These are phyloP conservation scores for Lates calcarifer DNA, from an alignment of 2,113 vertebrate species.

Conservation along the genomic window DNA sequence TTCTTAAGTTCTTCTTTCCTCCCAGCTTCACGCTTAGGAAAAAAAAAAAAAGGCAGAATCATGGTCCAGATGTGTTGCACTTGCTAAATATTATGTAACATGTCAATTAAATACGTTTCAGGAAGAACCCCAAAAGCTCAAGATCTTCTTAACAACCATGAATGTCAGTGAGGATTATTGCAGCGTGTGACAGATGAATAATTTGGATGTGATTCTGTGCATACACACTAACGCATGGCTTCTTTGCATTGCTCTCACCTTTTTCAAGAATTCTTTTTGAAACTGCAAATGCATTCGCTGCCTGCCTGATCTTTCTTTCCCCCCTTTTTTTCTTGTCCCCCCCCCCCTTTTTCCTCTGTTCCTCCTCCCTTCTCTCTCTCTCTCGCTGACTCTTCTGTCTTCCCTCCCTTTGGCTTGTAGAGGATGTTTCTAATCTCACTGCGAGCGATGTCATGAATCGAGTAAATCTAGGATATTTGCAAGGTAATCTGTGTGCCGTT, in stretches of 20 bases:
- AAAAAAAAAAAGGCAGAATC: constrained; percentile 54
- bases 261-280: constrained; percentile 35
- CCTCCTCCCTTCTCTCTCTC: constrained; percentile 64
- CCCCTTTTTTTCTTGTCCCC: constrained; percentile 32
- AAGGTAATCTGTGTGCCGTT: constrained; percentile 90
- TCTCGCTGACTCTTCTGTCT: constrained; percentile 84
- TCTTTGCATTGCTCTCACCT: constrained; percentile 59
- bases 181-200: constrained; percentile 35
- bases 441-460: constrained; percentile 99
- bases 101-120: constrained; percentile 53
- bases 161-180: constrained; percentile 52
- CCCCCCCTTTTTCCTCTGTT: constrained; percentile 11
- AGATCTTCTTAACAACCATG: constrained; percentile 48
- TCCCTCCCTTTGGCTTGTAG: constrained; percentile 89
- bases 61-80: constrained; percentile 54
- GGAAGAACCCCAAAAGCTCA: constrained; percentile 59
- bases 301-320: constrained; percentile 66
- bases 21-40: constrained; percentile 52
- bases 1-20: constrained; percentile 23
- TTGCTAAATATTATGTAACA: constrained; percentile 38
- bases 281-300: constrained; percentile 63
- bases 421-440: constrained; percentile 99
- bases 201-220: constrained; percentile 72
- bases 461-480: constrained; percentile 99
- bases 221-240: constrained; percentile 64